Base-by-base conservation (phyloP, 2,797 vertebrate genomes). In the Steatocranus sp. region DNA sequence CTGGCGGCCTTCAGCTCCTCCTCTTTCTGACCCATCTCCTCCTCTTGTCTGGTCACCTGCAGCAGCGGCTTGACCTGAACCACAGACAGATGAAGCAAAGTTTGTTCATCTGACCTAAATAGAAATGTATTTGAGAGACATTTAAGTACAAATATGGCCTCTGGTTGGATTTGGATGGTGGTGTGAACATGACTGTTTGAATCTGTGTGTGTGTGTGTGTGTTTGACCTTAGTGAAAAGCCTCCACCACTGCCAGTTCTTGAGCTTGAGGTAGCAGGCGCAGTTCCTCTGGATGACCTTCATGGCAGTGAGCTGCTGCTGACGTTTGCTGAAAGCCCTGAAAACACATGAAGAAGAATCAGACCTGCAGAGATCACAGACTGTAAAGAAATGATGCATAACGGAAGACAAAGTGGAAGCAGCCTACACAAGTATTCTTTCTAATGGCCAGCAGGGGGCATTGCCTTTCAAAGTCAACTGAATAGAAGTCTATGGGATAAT, bases 181-280 rank as follows among this genome's bases (percentile, higher is more conserved):
- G 36, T 27, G 17, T 25, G 38, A 41, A 41, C 10, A 2, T 23
- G 20, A 10, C n/a, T 41, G 34, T 43, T 20, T 34, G n/a, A 32
- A 7, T 54, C 66, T 23, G 50, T 53, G n/a, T 15, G 56, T 76
- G 74, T 32, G n/a, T n/a, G n/a, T n/a, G n/a, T n/a, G n/a, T n/a
- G n/a, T n/a, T 17, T 8, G 8, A 98, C 98, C 95, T 99, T 99
- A 27, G 98, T 99, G 87, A 99, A 99, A n/a, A 99, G 97, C 86
- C 98, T 95, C 98, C 98, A 99, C 98, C 98, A 99, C 86, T 99
- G 98, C 98, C 98, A 99, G 94, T 99, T 99, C 84, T 97, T 97
- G 83, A 99, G 97, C 91, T 98, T 99, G 83, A 99, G 97, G 93
- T 99, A 99, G 89, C 98, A 98, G 46, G 98, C 97, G 1, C 98